These are phyloP conservation scores for Epinotia ramella DNA, from an alignment of 2,888 invertebrate genomes.

Conservation along the genomic window DNA sequence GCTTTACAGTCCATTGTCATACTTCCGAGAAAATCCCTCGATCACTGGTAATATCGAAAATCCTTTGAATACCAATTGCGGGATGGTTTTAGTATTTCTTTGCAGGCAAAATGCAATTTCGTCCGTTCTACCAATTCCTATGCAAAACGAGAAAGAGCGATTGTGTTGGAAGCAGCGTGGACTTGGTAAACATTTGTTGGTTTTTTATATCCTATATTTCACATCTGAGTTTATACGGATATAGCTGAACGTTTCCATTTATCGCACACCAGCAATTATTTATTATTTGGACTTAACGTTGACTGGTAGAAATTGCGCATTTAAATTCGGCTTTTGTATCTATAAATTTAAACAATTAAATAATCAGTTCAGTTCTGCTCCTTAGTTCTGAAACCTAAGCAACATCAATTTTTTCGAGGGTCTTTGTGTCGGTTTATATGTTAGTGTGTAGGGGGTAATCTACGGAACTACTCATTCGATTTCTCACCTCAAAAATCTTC, in stretches of 20 bases:
- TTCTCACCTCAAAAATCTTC: too few species aligned
- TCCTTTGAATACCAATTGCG: conserved; percentile 42
- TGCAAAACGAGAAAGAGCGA: conserved; percentile 42
- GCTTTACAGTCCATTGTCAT: conserved; percentile 20
- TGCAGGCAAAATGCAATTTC: conserved; percentile 43
- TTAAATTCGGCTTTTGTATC: too few species aligned
- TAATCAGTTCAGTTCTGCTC: too few species aligned
- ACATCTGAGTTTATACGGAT: background rate
- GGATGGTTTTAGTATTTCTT: conserved; percentile 44
- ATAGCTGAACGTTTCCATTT: background rate
- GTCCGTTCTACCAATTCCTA: conserved; percentile 39
- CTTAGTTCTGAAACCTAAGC: too few species aligned
- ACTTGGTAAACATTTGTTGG: conserved; percentile 23
- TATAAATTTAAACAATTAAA: too few species aligned
- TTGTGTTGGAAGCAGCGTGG: conserved; percentile 22
- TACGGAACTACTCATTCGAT: too few species aligned
- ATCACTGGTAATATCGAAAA: conserved; percentile 36
- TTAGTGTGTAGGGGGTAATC: too few species aligned
- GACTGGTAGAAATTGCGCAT: too few species aligned
- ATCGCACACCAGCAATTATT: background rate
- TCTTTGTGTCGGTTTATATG: too few species aligned
- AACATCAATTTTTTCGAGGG: too few species aligned
- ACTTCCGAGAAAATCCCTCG: conserved; percentile 6
- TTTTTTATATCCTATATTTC: background rate
- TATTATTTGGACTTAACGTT: too few species aligned